Evolutionary conservation across 2,888 invertebrate genomes (phyloP).

Genomic region (Polietes domitor): DNA sequence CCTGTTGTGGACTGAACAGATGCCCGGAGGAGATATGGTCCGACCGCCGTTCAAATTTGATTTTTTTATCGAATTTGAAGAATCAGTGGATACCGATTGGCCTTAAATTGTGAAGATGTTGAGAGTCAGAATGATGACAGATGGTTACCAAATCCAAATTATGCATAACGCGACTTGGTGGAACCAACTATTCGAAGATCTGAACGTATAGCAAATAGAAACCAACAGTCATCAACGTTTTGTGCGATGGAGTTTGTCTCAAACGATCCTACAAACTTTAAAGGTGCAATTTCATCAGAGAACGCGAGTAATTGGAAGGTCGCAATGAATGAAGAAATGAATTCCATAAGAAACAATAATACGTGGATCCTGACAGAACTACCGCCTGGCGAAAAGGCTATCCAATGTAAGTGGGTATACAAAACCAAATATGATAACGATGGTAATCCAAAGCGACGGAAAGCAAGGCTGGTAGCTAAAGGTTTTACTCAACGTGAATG

Average conservation of each 20-base stretch:
- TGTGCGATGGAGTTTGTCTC: constrained; percentile 43
- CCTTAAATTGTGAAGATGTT: neutral
- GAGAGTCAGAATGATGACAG: no score
- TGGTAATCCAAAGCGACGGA: constrained; percentile 29
- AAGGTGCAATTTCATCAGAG: constrained; percentile 51
- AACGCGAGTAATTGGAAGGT: constrained; percentile 37
- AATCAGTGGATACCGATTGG: neutral
- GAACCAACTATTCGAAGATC: neutral
- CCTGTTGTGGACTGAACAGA: constrained; percentile 40
- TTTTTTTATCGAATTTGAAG: neutral
- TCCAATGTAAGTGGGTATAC: constrained; percentile 49
- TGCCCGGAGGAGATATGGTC: constrained; percentile 61
- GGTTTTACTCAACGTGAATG: constrained; percentile 44
- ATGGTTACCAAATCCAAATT: neutral
- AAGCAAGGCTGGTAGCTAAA: constrained; percentile 45
- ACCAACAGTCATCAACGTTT: neutral
- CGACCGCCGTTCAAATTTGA: no score
- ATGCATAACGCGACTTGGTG: neutral
- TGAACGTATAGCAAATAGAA: neutral
- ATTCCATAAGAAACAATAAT: constrained; percentile 2
- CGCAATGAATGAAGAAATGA: constrained; percentile 33
- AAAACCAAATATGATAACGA: constrained; percentile 55
- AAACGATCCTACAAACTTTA: constrained; percentile 49
- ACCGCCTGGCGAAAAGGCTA: constrained; percentile 45
- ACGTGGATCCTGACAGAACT: constrained; percentile 30